These are phyloP conservation scores for Lathamus discolor DNA, from an alignment of 2,113 vertebrate species.

Conservation along the genomic window DNA sequence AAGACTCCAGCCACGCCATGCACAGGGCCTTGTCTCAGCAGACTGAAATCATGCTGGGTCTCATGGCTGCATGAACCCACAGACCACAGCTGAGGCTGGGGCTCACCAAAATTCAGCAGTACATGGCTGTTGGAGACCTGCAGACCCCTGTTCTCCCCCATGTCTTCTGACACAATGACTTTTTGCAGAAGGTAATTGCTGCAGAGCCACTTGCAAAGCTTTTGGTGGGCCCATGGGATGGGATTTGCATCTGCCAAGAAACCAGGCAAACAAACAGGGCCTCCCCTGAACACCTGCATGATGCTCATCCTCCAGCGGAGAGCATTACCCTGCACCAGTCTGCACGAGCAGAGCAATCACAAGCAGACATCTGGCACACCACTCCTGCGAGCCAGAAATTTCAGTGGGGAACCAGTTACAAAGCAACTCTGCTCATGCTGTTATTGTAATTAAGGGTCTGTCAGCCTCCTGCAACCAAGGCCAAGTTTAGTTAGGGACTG, in stretches of 20 bases:
- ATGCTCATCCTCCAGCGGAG: conserved; percentile 26
- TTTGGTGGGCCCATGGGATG: background rate
- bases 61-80: accelerated
- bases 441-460: conserved; percentile 51
- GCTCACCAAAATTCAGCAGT: background rate
- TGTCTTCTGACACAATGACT: background rate
- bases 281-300: background rate
- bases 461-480: background rate
- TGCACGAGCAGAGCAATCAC: conserved; percentile 18
- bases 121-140: background rate
- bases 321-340: background rate
- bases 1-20: accelerated
- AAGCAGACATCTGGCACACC: conserved; percentile 41
- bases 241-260: conserved; percentile 13
- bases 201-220: background rate
- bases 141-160: background rate
- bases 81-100: background rate
- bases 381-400: conserved; percentile 5
- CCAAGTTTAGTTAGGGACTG: conserved; percentile 21
- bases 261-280: background rate
- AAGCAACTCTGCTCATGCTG: background rate
- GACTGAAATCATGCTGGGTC: background rate
- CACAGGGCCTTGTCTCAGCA: accelerated
- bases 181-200: background rate
- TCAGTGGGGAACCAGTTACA: conserved; percentile 31